phyloP scores from a whole-genome alignment of 1,140 invertebrate genomes.

The Temnothorax curvispinosus region DNA sequence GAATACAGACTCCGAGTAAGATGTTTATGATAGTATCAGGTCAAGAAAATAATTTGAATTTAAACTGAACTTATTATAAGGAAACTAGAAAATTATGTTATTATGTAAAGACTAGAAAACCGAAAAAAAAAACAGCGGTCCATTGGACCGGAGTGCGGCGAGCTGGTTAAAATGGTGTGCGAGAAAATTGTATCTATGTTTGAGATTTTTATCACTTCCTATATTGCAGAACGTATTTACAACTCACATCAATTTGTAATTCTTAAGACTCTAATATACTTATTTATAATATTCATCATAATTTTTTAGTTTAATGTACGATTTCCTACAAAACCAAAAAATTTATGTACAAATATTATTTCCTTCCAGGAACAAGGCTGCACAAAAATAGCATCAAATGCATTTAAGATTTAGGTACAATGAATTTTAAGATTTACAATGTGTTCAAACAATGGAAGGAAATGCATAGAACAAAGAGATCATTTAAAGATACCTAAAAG shows the following conservation, averaged over 20 bases:
- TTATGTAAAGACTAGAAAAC: no score
- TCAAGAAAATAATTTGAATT: no score
- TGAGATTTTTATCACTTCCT: slow-evolving; percentile 58
- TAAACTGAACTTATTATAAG: no score
- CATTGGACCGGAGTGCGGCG: no score
- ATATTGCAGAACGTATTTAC: slow-evolving; percentile 70
- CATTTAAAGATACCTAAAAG: slow-evolving; percentile 25
- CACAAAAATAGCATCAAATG: slow-evolving; percentile 63
- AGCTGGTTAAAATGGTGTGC: background rate
- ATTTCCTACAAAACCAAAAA: slow-evolving; percentile 26
- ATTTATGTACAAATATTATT: slow-evolving; percentile 66
- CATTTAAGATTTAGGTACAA: slow-evolving; percentile 32
- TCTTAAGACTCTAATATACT: slow-evolving; percentile 59
- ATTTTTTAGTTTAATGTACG: slow-evolving; percentile 55
- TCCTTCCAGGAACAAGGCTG: slow-evolving; percentile 59
- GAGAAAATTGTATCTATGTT: slow-evolving; percentile 41
- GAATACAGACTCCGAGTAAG: no score
- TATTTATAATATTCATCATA: slow-evolving; percentile 52
- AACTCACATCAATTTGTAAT: slow-evolving; percentile 62
- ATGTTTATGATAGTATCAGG: no score
- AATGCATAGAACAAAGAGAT: slow-evolving; percentile 22
- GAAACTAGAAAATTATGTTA: no score
- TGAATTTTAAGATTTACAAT: slow-evolving; percentile 10
- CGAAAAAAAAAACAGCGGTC: no score
- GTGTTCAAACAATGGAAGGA: slow-evolving; percentile 33